Conservation (phyloP, 2,888 invertebrate species). For the Hirtodrosophila confusa region DNA sequence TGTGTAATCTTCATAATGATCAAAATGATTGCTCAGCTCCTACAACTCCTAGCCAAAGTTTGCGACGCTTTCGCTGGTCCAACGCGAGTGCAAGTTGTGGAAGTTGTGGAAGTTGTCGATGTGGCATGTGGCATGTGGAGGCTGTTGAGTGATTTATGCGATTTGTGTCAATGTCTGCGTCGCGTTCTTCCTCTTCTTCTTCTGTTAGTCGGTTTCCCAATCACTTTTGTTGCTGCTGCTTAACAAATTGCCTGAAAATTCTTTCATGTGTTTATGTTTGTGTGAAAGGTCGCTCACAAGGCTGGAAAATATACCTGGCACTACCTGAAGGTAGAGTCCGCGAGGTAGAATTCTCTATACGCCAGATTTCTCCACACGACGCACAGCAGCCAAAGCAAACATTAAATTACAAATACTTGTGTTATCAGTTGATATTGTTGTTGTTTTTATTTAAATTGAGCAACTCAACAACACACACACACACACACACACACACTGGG, state of each 20-base stretch:
- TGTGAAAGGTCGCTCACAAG: slow-evolving; percentile 32
- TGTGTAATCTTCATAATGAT: slow-evolving; percentile 62
- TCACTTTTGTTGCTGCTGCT: slow-evolving; percentile 30
- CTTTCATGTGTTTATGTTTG: slow-evolving; percentile 19
- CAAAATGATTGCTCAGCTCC: slow-evolving; percentile 20
- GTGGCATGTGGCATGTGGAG: slow-evolving; percentile 5
- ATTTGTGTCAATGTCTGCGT: slow-evolving; percentile 44
- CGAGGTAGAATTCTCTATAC: background rate
- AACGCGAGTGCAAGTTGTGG: no score
- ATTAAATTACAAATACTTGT: slow-evolving; percentile 48
- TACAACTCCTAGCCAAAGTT: background rate
- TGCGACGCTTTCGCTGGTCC: slow-evolving; percentile 34
- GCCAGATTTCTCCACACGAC: background rate
- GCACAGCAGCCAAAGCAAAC: slow-evolving; percentile 27
- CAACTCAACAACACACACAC: slow-evolving; percentile 54
- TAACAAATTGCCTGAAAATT: slow-evolving; percentile 48
- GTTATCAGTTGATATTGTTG: slow-evolving; percentile 62
- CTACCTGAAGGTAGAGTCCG: slow-evolving; percentile 22
- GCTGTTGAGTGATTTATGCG: slow-evolving; percentile 63
- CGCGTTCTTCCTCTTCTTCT: slow-evolving; percentile 7
- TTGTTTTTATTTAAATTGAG: slow-evolving; percentile 72
- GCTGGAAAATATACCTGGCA: no score
- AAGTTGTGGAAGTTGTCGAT: slow-evolving; percentile 11
- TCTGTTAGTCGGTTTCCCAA: slow-evolving; percentile 41
- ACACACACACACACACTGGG: slow-evolving; percentile 1